Percentiles rank a stretch among this genome's conserved stretches.
Evolutionary conservation across 1,140 invertebrate genomes (phyloP).

Genomic region (Medauroidea extradentata): DNA sequence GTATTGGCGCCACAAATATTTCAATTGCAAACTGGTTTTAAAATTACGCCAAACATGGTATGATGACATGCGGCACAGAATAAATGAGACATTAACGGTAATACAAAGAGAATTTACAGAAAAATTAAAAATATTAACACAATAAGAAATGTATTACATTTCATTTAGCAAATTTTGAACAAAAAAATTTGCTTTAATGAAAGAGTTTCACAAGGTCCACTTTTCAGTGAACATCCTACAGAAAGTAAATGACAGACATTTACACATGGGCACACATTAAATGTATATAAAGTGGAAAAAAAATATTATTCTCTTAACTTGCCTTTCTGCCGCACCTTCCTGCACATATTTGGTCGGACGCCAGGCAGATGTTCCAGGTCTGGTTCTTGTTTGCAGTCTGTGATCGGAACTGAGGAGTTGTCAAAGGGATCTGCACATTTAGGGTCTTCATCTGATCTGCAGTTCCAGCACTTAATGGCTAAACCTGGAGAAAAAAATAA

Average conservation of each 20-base stretch:
- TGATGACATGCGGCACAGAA: too few relatives aligned
- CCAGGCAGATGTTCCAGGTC: constrained; percentile 63
- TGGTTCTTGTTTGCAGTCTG: constrained; percentile 69
- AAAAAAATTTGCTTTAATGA: too few relatives aligned
- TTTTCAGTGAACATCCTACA: too few relatives aligned
- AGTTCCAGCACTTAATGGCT: constrained; percentile 88
- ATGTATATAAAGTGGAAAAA: not conserved
- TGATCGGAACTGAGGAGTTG: constrained; percentile 80
- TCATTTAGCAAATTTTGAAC: constrained; percentile 4
- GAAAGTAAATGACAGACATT: too few relatives aligned
- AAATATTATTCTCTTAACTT: too few relatives aligned
- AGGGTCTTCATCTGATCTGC: constrained; percentile 81
- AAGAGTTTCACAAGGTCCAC: not conserved
- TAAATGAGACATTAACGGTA: too few relatives aligned
- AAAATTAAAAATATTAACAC: constrained; percentile 3
- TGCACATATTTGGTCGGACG: constrained; percentile 77
- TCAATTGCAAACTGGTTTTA: too few relatives aligned
- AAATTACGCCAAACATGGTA: too few relatives aligned
- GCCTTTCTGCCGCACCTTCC: constrained; percentile 92
- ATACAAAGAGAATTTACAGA: not conserved
- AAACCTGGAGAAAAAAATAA: constrained; percentile 56
- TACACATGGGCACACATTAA: too few relatives aligned
- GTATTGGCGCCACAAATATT: too few relatives aligned
- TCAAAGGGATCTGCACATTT: constrained; percentile 92
- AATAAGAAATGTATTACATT: not conserved